phyloP scores from a whole-genome alignment of 1,140 invertebrate species.

The Pygmarrhopalites habei region DNA sequence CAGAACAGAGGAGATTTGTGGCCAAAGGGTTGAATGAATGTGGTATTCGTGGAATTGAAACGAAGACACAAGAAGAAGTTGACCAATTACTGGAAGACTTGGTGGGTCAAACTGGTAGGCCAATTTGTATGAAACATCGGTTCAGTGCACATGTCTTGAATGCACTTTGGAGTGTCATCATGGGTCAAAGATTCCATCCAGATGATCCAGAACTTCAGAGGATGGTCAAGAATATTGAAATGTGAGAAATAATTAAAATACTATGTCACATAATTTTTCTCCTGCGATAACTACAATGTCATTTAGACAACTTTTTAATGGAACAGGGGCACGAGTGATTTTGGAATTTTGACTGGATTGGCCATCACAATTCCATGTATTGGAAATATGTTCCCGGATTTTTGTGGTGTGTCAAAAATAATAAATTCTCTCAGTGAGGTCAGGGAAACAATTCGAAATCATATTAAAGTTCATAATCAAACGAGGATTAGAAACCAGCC shows the following conservation, averaged over 20 bases:
- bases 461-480: constrained; percentile 14
- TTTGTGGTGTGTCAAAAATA: neutral
- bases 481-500: neutral
- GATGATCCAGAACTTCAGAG: neutral
- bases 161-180: neutral
- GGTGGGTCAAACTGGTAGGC: neutral
- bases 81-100: neutral
- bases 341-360: too few species aligned
- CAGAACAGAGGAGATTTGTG: too few species aligned
- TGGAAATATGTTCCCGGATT: neutral
- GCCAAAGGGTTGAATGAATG: too few species aligned
- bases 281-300: neutral
- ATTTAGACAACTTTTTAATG: too few species aligned
- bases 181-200: neutral
- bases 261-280: neutral
- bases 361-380: neutral
- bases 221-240: neutral
- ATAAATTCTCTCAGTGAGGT: neutral
- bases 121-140: neutral
- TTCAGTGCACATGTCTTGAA: neutral
- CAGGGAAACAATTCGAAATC: neutral
- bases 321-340: too few species aligned
- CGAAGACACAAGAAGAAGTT: neutral
- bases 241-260: neutral
- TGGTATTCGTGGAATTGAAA: too few species aligned